phyloP scores from a whole-genome alignment of 2,888 invertebrate genomes.

The Cerceris ruficornis region DNA sequence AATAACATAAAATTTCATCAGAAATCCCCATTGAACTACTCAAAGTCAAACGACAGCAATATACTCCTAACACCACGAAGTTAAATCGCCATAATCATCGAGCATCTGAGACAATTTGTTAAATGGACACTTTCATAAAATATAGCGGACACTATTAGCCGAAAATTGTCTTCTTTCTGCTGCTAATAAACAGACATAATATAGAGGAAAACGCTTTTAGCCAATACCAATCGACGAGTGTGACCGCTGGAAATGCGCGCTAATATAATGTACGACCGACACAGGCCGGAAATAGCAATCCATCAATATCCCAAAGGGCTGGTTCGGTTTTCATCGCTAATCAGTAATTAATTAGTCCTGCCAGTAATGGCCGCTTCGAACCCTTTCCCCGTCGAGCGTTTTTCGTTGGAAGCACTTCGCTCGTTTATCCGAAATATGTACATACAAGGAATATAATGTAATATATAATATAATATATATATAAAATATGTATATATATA shows the following conservation, averaged over 20 bases:
- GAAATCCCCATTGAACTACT: too few species aligned
- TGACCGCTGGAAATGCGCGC: conserved; percentile 27
- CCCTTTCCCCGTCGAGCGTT: conserved; percentile 15
- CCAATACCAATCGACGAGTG: conserved; percentile 31
- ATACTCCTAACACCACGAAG: background rate
- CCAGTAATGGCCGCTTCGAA: conserved; percentile 21
- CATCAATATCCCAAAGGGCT: conserved; percentile 68
- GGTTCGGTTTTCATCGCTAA: conserved; percentile 68
- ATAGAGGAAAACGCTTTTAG: conserved; percentile 15
- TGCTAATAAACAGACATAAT: conserved; percentile 13
- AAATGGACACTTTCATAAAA: background rate
- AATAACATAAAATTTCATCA: too few species aligned
- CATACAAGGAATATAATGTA: too few species aligned
- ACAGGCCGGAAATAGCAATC: conserved; percentile 69
- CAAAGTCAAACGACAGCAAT: too few species aligned
- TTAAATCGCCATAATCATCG: background rate
- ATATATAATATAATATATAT: too few species aligned
- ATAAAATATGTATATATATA: too few species aligned
- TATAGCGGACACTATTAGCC: background rate
- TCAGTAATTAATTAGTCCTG: conserved; percentile 75
- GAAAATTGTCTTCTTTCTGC: background rate
- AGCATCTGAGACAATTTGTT: background rate
- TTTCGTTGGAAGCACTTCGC: conserved; percentile 19
- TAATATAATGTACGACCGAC: conserved; percentile 45
- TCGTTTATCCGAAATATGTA: conserved; percentile 34